Evolutionary conservation across 2,797 vertebrate genomes (phyloP).

Genomic region (Acropternis orthonyx): DNA sequence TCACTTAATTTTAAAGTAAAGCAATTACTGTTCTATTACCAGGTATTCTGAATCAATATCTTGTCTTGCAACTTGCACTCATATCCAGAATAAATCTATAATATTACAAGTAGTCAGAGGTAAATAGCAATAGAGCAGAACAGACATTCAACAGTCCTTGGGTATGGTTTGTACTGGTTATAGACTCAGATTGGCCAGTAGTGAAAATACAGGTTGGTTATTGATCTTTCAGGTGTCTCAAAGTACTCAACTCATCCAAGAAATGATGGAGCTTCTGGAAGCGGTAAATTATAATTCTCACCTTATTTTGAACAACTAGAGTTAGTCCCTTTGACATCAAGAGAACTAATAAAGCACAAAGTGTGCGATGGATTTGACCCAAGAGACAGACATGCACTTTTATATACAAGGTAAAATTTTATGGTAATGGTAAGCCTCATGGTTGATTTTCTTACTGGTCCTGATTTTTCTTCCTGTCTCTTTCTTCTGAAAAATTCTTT

Average conservation of each 20-base stretch:
- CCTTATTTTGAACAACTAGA: neutral
- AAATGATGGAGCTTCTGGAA: neutral
- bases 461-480: neutral
- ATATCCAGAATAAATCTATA: slow-evolving; percentile 56
- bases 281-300: neutral
- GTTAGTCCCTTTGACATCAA: neutral
- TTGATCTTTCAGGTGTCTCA: neutral
- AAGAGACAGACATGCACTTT: neutral
- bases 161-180: neutral
- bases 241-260: neutral
- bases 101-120: slow-evolving; percentile 17
- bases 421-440: neutral
- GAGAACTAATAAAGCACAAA: slow-evolving; percentile 2
- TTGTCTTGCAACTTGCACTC: slow-evolving; percentile 39
- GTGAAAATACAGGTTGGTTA: neutral
- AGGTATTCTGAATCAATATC: slow-evolving; percentile 63
- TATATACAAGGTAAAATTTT: neutral
- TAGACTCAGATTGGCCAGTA: neutral
- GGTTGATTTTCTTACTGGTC: neutral
- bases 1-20: slow-evolving; percentile 67
- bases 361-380: neutral
- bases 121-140: slow-evolving; percentile 19
- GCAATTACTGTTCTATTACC: slow-evolving; percentile 67
- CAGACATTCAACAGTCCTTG: neutral
- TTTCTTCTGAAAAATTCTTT: neutral